These are phyloP conservation scores for Chionis minor DNA, from an alignment of 2,113 vertebrate genomes.

Conservation along the genomic window DNA sequence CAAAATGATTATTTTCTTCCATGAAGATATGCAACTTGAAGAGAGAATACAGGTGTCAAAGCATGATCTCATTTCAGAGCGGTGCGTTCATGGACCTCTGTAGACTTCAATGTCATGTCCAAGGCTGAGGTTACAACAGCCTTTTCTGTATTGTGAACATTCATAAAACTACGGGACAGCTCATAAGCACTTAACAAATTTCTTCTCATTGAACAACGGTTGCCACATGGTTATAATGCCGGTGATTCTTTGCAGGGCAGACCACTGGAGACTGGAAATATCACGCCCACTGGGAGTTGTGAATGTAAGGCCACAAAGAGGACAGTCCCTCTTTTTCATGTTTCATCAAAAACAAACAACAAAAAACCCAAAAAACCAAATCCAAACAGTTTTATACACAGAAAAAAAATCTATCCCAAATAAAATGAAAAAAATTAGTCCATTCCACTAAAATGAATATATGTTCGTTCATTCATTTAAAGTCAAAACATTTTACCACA, in stretches of 20 bases:
- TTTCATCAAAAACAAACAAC: neutral
- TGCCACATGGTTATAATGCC: neutral
- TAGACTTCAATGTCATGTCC: neutral
- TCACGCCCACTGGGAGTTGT: neutral
- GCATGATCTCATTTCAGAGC: neutral
- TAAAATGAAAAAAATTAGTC: neutral
- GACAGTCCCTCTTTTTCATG: neutral
- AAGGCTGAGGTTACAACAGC: neutral
- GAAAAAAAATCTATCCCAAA: neutral
- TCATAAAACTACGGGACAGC: neutral
- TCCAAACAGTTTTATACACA: neutral
- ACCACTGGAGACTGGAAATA: neutral
- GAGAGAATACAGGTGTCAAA: neutral
- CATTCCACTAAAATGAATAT: neutral
- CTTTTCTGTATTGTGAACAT: neutral
- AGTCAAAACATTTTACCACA: neutral
- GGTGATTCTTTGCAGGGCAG: neutral
- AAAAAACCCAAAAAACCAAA: neutral
- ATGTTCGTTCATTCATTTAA: neutral
- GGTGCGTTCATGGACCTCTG: neutral
- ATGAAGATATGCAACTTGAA: neutral
- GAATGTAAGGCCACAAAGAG: neutral
- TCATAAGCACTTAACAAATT: neutral
- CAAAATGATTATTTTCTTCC: neutral
- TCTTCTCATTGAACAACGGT: neutral